Percentiles rank a stretch among this genome's conserved stretches.
These are phyloP conservation scores for Hypomecis atomaria DNA, from an alignment of 2,888 invertebrate species.

Conservation along the genomic window DNA sequence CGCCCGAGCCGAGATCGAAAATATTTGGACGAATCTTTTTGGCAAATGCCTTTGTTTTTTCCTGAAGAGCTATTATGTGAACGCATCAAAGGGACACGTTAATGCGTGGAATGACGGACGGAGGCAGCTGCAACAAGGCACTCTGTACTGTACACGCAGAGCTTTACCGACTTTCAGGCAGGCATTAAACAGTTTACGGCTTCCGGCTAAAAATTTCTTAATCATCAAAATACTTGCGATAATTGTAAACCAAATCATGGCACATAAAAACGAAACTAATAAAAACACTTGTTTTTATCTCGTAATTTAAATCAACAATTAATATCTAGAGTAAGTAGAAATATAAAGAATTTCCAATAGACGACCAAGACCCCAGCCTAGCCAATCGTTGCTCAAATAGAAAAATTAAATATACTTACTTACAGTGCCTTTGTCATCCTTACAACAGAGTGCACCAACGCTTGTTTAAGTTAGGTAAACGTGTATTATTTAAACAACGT, in stretches of 20 bases:
- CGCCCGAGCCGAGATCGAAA: constrained; percentile 51
- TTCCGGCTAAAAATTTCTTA: constrained; percentile 22
- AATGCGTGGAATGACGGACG: constrained; percentile 43
- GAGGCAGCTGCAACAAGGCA: constrained; percentile 43
- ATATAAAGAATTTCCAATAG: too few relatives aligned
- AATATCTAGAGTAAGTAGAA: too few relatives aligned
- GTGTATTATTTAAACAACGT: too few relatives aligned
- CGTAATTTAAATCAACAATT: too few relatives aligned
- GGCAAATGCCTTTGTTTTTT: constrained; percentile 59
- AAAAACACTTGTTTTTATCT: background rate
- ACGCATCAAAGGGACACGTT: constrained; percentile 52
- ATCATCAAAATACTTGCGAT: constrained; percentile 16
- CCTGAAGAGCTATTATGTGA: constrained; percentile 48
- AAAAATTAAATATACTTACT: too few relatives aligned
- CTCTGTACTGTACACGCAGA: constrained; percentile 21
- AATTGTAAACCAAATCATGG: background rate
- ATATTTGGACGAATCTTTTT: constrained; percentile 56
- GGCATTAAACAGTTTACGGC: constrained; percentile 20
- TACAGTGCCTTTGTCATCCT: too few relatives aligned
- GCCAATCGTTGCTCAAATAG: too few relatives aligned
- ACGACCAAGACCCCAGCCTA: too few relatives aligned
- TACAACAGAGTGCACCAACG: too few relatives aligned
- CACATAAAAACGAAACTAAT: background rate
- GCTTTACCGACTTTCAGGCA: constrained; percentile 13
- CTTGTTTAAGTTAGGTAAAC: too few relatives aligned